Conservation (phyloP, 1,140 invertebrate species). For the Drosophila sturtevanti region DNA sequence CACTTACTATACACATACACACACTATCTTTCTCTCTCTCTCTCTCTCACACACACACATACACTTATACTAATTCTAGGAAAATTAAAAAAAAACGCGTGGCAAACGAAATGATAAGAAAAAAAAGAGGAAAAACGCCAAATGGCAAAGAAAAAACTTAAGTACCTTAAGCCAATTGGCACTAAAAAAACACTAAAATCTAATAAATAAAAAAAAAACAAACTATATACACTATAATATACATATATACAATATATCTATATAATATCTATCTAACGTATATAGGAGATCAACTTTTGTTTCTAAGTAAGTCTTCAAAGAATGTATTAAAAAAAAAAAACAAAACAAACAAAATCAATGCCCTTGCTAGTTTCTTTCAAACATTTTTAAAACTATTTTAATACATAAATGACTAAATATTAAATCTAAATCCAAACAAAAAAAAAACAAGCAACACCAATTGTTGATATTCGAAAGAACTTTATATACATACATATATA, state of each 20-base stretch:
- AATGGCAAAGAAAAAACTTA: constrained; percentile 72
- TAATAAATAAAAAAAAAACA: constrained; percentile 51
- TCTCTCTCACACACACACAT: constrained; percentile 29
- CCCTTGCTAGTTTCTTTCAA: constrained; percentile 65
- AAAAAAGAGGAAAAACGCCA: constrained; percentile 40
- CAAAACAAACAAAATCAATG: constrained; percentile 18
- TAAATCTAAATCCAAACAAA: constrained; percentile 26
- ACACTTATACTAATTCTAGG: constrained; percentile 31
- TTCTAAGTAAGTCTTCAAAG: constrained; percentile 22
- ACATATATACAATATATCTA: constrained; percentile 43
- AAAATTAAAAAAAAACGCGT: constrained; percentile 42
- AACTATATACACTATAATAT: constrained; percentile 37
- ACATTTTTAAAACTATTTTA: constrained; percentile 39
- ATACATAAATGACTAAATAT: neutral
- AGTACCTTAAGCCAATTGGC: constrained; percentile 82
- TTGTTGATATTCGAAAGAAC: constrained; percentile 72
- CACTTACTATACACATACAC: constrained; percentile 42
- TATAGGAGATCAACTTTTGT: constrained; percentile 11
- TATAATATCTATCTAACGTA: constrained; percentile 39
- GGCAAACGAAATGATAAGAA: constrained; percentile 18
- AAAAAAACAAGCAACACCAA: constrained; percentile 60
- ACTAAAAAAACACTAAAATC: constrained; percentile 75
- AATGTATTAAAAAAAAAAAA: constrained; percentile 17
- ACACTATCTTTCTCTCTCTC: neutral
- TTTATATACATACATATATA: constrained; percentile 56